Base-by-base conservation (phyloP, 1,140 invertebrate species). In the Penaeus chinensis region DNA sequence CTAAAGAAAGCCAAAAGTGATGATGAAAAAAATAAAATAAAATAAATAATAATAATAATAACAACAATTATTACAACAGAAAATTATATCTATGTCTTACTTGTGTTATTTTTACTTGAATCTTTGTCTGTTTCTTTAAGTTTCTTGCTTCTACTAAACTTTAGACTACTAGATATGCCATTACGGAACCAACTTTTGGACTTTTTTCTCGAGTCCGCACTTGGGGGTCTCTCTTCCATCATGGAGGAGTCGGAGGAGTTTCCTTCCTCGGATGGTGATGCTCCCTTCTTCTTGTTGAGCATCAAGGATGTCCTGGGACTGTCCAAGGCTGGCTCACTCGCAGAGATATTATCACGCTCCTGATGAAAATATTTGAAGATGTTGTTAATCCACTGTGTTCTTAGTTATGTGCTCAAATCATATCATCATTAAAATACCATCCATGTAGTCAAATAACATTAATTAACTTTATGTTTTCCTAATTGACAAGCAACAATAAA, bases 281-380 rank as follows among this genome's bases (percentile, higher is more conserved):
- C n/a, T 24, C 11, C 61, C 22, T 60, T 78, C n/a, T 84, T 71
- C 66, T 76, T 84, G 66, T 74, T 76, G 60, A 20, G 66, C 54
- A 61, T 27, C 32, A 27, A 69, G 22, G 37, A 37, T 7, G 42
- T 42, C 69, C 61, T 76, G 22, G 47, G 82, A 19, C 66, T 61
- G 24, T 74, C 82, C 37, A 84, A 37, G 19, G 69, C 66, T 76
- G 82, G 82, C 13, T 84, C 82, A 84, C 82, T 84, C 18, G 82
- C 82, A 27, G 69, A 84, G 24, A 84, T 84, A 32, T 84, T 84
- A 62, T 60, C 69, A n/a, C 60, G 66, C 76, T 84, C 82, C 82
- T 84, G 65, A 47, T 47, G 11, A 47, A 5, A 13, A 47, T 47
- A 47, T 47, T 47, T 2, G 0, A 47, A 47, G 47, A 10, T 47